These are phyloP conservation scores for Chiloscyllium plagiosum DNA, from an alignment of 2,113 vertebrate species.

Conservation along the genomic window DNA sequence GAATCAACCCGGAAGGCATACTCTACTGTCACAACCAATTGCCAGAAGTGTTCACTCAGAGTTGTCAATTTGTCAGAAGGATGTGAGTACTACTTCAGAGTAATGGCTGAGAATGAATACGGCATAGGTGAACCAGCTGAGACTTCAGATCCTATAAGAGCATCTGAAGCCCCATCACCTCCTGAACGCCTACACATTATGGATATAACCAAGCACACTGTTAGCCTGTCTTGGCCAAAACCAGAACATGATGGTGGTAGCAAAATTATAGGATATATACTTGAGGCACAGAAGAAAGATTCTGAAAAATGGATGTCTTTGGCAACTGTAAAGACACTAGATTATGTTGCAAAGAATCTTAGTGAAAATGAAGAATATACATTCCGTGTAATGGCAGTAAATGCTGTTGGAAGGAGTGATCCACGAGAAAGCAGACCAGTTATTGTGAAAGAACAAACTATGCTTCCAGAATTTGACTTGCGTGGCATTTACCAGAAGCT, in stretches of 20 bases:
- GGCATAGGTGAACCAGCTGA: slow-evolving; percentile 88
- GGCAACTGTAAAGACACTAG: slow-evolving; percentile 77
- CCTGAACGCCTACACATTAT: slow-evolving; percentile 85
- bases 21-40: slow-evolving; percentile 78
- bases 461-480: slow-evolving; percentile 85
- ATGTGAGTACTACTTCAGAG: slow-evolving; percentile 95
- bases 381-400: slow-evolving; percentile 93
- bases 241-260: slow-evolving; percentile 91
- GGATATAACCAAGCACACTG: slow-evolving; percentile 80
- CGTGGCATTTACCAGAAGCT: slow-evolving; percentile 83
- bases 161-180: slow-evolving; percentile 82
- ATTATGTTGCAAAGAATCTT: slow-evolving; percentile 81
- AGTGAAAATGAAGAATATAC: slow-evolving; percentile 91
- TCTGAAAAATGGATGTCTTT: slow-evolving; percentile 86
- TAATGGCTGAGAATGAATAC: slow-evolving; percentile 92
- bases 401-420: slow-evolving; percentile 82
- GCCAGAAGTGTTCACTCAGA: slow-evolving; percentile 74
- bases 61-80: slow-evolving; percentile 80
- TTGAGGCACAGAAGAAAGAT: slow-evolving; percentile 91
- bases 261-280: slow-evolving; percentile 88
- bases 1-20: slow-evolving; percentile 94
- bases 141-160: slow-evolving; percentile 82
- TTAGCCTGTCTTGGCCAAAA: slow-evolving; percentile 89
- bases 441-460: slow-evolving; percentile 78
- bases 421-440: slow-evolving; percentile 84